Evolutionary conservation across 2,888 invertebrate species (phyloP).

Genomic region (Thereva nobilitata): DNA sequence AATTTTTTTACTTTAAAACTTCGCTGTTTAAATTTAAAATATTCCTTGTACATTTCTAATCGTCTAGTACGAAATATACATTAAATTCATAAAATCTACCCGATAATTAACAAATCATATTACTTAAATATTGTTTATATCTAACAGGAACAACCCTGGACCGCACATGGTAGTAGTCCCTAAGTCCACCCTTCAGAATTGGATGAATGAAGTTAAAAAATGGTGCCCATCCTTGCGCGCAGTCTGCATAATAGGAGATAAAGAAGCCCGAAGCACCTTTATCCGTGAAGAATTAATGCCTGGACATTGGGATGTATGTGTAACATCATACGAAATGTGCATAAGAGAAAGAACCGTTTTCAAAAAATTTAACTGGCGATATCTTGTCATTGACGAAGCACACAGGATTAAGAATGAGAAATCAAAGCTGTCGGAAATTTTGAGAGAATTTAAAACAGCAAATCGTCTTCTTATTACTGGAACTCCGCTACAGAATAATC

Average conservation of each 20-base stretch:
- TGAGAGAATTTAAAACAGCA: conserved; percentile 95
- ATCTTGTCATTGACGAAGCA: conserved; percentile 99
- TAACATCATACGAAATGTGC: conserved; percentile 99
- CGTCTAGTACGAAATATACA: too few species aligned
- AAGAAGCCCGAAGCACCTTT: conserved; percentile 85
- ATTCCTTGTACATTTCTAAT: too few species aligned
- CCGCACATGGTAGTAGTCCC: conserved; percentile 99
- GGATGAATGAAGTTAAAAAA: conserved; percentile 96
- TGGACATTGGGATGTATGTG: conserved; percentile 97
- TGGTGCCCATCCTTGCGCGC: conserved; percentile 95
- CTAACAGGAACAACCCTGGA: conserved; percentile 76
- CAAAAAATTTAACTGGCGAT: conserved; percentile 98
- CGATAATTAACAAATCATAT: too few species aligned
- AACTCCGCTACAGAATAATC: conserved; percentile 97
- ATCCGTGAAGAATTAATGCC: conserved; percentile 91
- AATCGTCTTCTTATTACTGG: conserved; percentile 94
- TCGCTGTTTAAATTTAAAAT: too few species aligned
- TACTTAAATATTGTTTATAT: too few species aligned
- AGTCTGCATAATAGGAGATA: conserved; percentile 94
- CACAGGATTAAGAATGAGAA: conserved; percentile 99
- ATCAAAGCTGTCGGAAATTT: conserved; percentile 94
- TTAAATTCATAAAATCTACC: too few species aligned
- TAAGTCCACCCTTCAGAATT: conserved; percentile 97
- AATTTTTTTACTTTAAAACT: too few species aligned
- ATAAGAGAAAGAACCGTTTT: conserved; percentile 95